Evolutionary conservation across 2,888 invertebrate species (phyloP), one percentile per base, ranked within the genome.

Genomic region (Arge pagana): DNA sequence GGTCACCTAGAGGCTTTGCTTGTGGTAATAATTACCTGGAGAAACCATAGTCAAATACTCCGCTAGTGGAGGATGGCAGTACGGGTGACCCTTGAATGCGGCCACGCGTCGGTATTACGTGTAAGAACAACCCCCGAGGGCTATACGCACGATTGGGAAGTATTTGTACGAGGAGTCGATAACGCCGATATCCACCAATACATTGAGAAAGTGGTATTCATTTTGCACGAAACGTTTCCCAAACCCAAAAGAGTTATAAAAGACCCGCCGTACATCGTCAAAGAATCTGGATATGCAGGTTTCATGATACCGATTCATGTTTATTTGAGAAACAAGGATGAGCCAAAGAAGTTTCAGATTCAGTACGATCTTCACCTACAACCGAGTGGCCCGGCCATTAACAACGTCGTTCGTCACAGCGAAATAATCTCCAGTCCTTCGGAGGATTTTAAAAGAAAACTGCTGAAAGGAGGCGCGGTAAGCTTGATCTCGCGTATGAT

Each of bases 101-200:
- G 96, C 60, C 96, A 97, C 79, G 85, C 87, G 77, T 93, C 96
- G 60, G 84, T 86, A 56, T 76, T 93, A 63, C 86, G 90, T 68
- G 85, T 86, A 48, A 90, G 90, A 74, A 85, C 85, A 65, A 93
- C 94, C 10, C 85, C 86, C 16, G 92, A 94, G 74, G 96, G 94
- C 39, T 96, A 92, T 75, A 97, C 96, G 63, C 97, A 97, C 80
- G 96, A 97, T 77, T 97, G 97, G 97, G 92, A 93, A 77, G 88
- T 97, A 48, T 96, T 90, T 80, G 93, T 97, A 16, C 84, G 90
- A 69, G 96, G 96, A 49, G 85, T 86, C 61, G 93, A 95, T 71
- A 88, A 89, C 63, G 86, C 89, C 60, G 90, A 91, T 71, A 92
- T 97, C 65, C 87, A 90, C 68, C 85, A 90, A 73, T 97, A 92